A percentile compares a stretch with the other conserved stretches of the same genome.
phyloP scores from a whole-genome alignment of 2,113 vertebrate species.

The Brevimyrus niger region DNA sequence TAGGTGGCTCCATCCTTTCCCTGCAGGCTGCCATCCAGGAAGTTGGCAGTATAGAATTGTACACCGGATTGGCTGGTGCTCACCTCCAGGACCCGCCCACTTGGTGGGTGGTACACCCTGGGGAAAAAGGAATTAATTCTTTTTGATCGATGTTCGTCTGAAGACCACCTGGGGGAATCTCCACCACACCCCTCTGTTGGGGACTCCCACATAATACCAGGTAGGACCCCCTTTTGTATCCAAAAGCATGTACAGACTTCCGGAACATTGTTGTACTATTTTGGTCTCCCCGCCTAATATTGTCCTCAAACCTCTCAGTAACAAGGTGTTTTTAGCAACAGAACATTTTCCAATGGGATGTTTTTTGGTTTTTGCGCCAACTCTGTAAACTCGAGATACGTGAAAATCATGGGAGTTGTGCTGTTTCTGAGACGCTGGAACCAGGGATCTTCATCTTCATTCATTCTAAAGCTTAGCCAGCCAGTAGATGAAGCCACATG shows the following conservation, averaged over 20 bases:
- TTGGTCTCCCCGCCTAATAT: neutral
- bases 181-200: neutral
- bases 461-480: neutral
- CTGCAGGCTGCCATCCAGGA: conserved; percentile 72
- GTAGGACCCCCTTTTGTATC: neutral
- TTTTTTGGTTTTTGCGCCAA: neutral
- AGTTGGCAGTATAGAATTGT: conserved; percentile 93
- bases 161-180: neutral
- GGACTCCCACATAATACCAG: neutral
- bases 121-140: conserved; percentile 4
- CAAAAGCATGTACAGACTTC: neutral
- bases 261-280: neutral
- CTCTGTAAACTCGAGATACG: neutral
- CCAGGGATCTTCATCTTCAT: neutral
- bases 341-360: neutral
- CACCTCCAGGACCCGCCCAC: conserved; percentile 74
- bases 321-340: neutral
- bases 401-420: neutral
- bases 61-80: conserved; percentile 83
- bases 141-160: neutral
- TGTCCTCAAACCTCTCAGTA: neutral
- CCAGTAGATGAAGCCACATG: neutral
- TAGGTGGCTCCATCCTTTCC: conserved; percentile 71
- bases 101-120: conserved; percentile 70
- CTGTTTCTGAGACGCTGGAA: neutral